Base-by-base conservation (phyloP, 2,113 vertebrate genomes). In the Nyctereutes procyonoides region DNA sequence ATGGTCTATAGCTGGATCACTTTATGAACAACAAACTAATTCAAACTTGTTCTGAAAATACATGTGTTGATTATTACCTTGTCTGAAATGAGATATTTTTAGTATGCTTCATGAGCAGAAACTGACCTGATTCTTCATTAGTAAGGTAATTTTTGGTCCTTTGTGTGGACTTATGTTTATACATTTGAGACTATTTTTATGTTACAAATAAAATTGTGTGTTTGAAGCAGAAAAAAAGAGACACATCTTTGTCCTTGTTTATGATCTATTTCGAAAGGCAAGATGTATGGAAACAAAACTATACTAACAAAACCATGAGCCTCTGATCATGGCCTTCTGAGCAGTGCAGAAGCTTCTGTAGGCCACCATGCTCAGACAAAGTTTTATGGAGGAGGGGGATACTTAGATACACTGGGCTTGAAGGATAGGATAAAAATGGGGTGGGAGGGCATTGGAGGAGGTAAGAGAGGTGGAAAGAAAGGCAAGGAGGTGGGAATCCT, bases 111-210 rank as follows among this genome's bases (percentile, higher is more conserved):
- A 96, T 97, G 96, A 98, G 96, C 97, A 98, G 94, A 96, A 94
- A 95, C 87, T 91, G 96, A 97, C 79, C 90, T 32, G 94, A 92
- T 96, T 97, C 95, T 96, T 96, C 92, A 90, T 98, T 95, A 97
- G 83, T 96, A 97, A 98, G 81, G 95, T 97, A 96, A 97, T 92
- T 87, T 97, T 97, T 96, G 95, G 97, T 98, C 98, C 97, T 98
- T 98, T 98, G 97, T 97, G 97, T 97, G 98, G 98, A 97, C 97
- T 98, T 98, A 94, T 77, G 95, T 96, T 98, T 98, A 96, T 98
- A 98, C 90, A 98, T 98, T 92, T 94, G 93, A 98, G 87, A 95
- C 85, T 98, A 98, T 98, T 97, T 98, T 98, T 98, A 84, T 98
- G 97, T 96, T 82, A 97, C 96, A 96, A 98, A 98, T 98, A 98